Percentiles rank a stretch among this genome's conserved stretches.
Conservation (phyloP, 2,113 vertebrate species). For the Meles meles region DNA sequence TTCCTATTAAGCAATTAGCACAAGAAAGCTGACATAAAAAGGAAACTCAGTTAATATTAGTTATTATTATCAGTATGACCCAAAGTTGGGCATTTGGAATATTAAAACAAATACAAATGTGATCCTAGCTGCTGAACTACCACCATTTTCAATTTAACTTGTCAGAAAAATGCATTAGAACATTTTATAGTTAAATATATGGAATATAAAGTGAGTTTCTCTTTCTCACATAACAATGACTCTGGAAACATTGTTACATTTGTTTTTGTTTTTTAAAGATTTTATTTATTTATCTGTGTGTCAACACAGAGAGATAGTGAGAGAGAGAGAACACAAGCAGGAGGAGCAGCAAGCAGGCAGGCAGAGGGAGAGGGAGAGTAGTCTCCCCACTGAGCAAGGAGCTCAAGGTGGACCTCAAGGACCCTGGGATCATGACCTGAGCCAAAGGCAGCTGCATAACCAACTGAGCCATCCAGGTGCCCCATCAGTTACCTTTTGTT, state of each 20-base stretch:
- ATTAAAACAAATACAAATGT: neutral
- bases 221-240: neutral
- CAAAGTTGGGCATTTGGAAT: neutral
- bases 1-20: neutral
- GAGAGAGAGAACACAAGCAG: too few relatives aligned
- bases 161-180: neutral
- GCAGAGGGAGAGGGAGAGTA: too few relatives aligned
- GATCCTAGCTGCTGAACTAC: neutral
- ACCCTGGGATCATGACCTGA: too few relatives aligned
- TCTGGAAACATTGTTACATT: neutral
- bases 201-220: neutral
- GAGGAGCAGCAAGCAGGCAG: too few relatives aligned
- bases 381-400: too few relatives aligned
- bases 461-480: too few relatives aligned
- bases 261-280: too few relatives aligned
- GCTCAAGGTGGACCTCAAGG: too few relatives aligned
- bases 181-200: neutral
- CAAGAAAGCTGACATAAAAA: neutral
- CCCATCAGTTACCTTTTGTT: neutral
- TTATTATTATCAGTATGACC: neutral
- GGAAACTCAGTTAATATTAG: neutral
- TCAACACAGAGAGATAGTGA: too few relatives aligned
- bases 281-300: too few relatives aligned
- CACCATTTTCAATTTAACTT: neutral
- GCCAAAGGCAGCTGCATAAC: too few relatives aligned